phyloP scores from a whole-genome alignment of 2,113 vertebrate genomes.

The Sinocyclocheilus anshuiensis region DNA sequence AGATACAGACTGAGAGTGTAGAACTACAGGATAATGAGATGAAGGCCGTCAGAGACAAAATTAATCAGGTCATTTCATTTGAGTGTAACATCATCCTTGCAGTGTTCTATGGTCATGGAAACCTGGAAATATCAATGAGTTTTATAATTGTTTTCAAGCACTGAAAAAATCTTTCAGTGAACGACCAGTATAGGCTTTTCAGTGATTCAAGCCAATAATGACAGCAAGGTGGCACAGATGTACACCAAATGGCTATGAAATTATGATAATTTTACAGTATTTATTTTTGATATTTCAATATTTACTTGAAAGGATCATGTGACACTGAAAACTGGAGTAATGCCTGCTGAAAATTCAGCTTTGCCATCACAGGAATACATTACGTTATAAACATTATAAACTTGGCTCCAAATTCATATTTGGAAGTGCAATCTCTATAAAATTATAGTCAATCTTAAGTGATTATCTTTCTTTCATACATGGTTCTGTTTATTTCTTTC shows the following conservation, averaged over 20 bases:
- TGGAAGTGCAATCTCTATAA: background rate
- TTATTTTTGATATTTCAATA: too few relatives aligned
- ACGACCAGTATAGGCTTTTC: background rate
- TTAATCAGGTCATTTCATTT: constrained; percentile 79
- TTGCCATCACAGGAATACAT: background rate
- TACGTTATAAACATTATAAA: too few relatives aligned
- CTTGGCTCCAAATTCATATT: too few relatives aligned
- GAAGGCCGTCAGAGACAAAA: constrained; percentile 71
- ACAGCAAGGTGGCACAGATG: background rate
- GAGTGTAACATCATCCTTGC: background rate
- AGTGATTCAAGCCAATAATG: background rate
- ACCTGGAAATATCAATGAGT: background rate
- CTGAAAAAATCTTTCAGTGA: background rate
- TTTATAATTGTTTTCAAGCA: background rate
- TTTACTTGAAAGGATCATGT: background rate
- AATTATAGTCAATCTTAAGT: too few relatives aligned
- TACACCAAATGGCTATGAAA: background rate
- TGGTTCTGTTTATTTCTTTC: background rate
- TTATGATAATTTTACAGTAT: too few relatives aligned
- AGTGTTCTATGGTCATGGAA: background rate
- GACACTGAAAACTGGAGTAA: background rate
- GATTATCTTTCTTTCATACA: background rate
- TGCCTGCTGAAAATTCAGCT: background rate
- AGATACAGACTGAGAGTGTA: constrained; percentile 77
- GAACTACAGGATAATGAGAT: constrained; percentile 74